Percentiles rank a stretch among this genome's conserved stretches.
These are phyloP conservation scores for Siphonodentalium dalli DNA, from an alignment of 2,888 invertebrate species.

Conservation along the genomic window DNA sequence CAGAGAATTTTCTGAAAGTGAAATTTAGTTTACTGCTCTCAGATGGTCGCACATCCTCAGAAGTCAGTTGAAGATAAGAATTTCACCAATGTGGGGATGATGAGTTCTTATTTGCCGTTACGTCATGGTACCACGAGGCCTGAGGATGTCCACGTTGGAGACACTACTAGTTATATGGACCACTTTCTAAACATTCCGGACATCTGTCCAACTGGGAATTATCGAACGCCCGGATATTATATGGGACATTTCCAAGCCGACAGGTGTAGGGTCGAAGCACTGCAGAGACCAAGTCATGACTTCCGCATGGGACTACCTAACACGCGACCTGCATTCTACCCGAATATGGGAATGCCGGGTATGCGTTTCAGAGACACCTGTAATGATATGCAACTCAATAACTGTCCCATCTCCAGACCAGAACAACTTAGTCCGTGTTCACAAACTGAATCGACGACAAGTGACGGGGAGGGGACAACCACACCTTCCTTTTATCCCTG, in stretches of 20 bases:
- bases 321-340: constrained; percentile 50
- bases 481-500: constrained; percentile 56
- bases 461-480: constrained; percentile 36
- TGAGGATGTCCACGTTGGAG: constrained; percentile 44
- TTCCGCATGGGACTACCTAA: constrained; percentile 50
- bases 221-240: constrained; percentile 51
- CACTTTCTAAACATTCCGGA: constrained; percentile 60
- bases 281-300: constrained; percentile 49
- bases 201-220: constrained; percentile 54
- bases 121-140: constrained; percentile 42
- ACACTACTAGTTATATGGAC: constrained; percentile 52
- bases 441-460: constrained; percentile 35
- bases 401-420: constrained; percentile 36
- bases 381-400: constrained; percentile 37
- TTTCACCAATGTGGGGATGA: constrained; percentile 36
- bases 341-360: constrained; percentile 53
- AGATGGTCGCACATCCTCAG: constrained; percentile 48
- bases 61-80: constrained; percentile 36
- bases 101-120: constrained; percentile 58
- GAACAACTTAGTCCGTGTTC: constrained; percentile 51
- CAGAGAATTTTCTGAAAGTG: constrained; percentile 46
- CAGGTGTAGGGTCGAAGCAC: constrained; percentile 57
- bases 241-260: constrained; percentile 51
- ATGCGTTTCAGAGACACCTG: constrained; percentile 49
- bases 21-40: constrained; percentile 44